Evolutionary conservation across 2,888 invertebrate genomes (phyloP), one percentile per base, ranked within the genome.

Genomic region (Agrypnus murinus): DNA sequence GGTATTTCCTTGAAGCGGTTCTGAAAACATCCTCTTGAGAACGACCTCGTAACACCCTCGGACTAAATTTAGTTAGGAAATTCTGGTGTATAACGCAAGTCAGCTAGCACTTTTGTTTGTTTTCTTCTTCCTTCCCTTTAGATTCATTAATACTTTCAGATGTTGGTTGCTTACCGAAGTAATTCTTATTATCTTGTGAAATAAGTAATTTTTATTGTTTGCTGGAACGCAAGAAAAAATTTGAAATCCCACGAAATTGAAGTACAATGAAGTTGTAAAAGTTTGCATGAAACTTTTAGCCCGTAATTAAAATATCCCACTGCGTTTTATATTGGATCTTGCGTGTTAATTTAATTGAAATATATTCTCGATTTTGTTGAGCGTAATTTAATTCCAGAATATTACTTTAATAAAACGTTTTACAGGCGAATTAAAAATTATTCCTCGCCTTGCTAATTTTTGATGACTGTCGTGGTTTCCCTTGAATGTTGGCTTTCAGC

Each of bases 291-390:
- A 48, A 59, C 40, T 69, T 69, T 66, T 34, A 25, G 15, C 40
- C 25, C 63, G 4, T 69, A 69, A 69, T 69, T 64, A 69, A 69
- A 69, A 69, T 55, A 65, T 50, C 69, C 69, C 60, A 65, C 65
- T 25, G 69, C 58, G 69, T 53, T 65, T 60, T 59, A 65, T 65
- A 69, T 69, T 65, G 46, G 48, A 71, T 66, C 48, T 63, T 66
- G 53, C 55, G 59, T 62, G 43, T 63, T 70, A 65, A 70, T 70
- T 70, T 55, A 65, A 70, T 38, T 65, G 65, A 65, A 65, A 70
- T 62, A 36, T 65, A 58, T 64, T 48, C 65, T 40, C 31, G 46
- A 46, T 48, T 58, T 59, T 55, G 59, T 60, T 40, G 15, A n/a
- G 25, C 34, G 50, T 59, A 66, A 40, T 53, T 45, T 62, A 68